Percentiles rank a stretch among this genome's conserved stretches.
Evolutionary conservation across 2,797 vertebrate genomes (phyloP).

Genomic region (Sebastes iracundus): DNA sequence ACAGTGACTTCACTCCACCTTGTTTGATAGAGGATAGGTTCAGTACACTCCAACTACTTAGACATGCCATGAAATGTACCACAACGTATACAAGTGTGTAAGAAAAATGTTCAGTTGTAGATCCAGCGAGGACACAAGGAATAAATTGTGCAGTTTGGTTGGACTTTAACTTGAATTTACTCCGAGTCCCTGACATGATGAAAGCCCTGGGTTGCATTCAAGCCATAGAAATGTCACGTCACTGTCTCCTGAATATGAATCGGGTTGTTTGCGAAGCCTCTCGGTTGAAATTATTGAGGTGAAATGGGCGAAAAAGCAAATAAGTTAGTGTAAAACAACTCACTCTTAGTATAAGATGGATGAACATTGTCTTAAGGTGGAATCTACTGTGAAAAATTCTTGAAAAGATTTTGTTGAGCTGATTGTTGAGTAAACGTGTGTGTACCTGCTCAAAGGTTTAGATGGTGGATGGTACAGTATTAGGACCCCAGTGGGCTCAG

Average conservation of each 20-base stretch:
- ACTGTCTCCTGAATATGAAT: slow-evolving; percentile 53
- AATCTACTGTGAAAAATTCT: slow-evolving; percentile 68
- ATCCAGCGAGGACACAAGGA: slow-evolving; percentile 7
- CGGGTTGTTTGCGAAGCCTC: slow-evolving; percentile 53
- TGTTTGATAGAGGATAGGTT: slow-evolving; percentile 40
- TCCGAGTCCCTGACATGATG: slow-evolving; percentile 18
- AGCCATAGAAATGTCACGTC: slow-evolving; percentile 76
- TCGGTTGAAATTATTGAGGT: slow-evolving; percentile 32
- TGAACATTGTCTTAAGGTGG: slow-evolving; percentile 57
- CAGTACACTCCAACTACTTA: slow-evolving; percentile 37
- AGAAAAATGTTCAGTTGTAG: slow-evolving; percentile 12
- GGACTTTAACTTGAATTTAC: slow-evolving; percentile 52
- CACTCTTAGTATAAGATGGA: slow-evolving; percentile 53
- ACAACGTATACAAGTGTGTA: not conserved
- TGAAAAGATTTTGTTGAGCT: slow-evolving; percentile 46
- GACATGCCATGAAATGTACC: slow-evolving; percentile 39
- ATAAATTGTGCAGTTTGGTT: slow-evolving; percentile 28
- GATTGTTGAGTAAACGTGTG: slow-evolving; percentile 53
- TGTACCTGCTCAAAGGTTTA: slow-evolving; percentile 47
- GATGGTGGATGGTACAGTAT: slow-evolving; percentile 64
- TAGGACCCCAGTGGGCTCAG: slow-evolving; percentile 63
- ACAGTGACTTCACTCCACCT: slow-evolving; percentile 47
- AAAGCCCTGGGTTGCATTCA: slow-evolving; percentile 69
- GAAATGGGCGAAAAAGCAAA: slow-evolving; percentile 34
- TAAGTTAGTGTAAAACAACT: slow-evolving; percentile 49